Conservation (phyloP, 2,113 vertebrate genomes). For the Leucosticte australis region DNA sequence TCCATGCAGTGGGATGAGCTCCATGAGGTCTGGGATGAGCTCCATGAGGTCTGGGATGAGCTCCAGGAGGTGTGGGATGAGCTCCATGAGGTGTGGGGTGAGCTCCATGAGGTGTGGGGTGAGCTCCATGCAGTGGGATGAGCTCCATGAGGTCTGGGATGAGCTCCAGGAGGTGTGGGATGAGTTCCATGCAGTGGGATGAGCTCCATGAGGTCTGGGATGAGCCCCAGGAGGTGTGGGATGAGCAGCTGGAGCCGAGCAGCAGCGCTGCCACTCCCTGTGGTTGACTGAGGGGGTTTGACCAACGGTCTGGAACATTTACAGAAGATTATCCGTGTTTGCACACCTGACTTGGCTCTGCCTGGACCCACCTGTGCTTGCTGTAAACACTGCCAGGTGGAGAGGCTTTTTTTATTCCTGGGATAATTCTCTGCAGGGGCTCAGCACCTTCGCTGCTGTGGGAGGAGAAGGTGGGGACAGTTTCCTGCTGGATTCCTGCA, state of each 20-base stretch:
- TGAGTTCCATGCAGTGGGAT: no score
- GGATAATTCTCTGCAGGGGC: background rate
- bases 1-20: background rate
- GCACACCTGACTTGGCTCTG: background rate
- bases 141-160: background rate
- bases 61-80: background rate
- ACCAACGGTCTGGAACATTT: background rate
- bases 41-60: background rate
- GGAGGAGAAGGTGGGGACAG: background rate
- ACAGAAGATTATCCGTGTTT: background rate
- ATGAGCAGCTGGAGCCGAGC: background rate
- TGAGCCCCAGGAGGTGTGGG: background rate
- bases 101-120: background rate
- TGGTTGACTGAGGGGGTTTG: background rate
- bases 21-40: background rate
- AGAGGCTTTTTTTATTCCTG: background rate
- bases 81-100: background rate
- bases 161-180: no score
- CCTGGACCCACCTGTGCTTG: background rate
- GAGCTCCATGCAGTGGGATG: background rate
- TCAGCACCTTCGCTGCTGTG: rapidly evolving
- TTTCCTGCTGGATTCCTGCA: background rate
- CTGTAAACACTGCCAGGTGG: background rate
- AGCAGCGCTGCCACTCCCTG: background rate
- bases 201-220: background rate